Evolutionary conservation across 2,797 vertebrate genomes (phyloP), one percentile per base, ranked within the genome.

Genomic region (Semotilus atromaculatus): DNA sequence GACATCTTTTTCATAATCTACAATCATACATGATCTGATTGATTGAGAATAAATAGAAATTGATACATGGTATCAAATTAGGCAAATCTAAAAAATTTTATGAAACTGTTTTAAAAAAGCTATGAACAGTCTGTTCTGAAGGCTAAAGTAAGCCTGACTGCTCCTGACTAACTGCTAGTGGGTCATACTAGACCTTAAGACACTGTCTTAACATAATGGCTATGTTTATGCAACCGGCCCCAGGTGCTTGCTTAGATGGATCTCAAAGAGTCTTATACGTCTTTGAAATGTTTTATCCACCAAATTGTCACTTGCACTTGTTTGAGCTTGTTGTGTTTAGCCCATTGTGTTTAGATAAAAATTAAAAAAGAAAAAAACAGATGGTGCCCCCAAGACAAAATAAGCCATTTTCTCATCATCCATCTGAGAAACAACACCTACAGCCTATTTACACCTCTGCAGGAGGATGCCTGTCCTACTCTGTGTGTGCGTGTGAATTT

Each of bases 391-490:
- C 60, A 71, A 67, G 85, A 87, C 80, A 87, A 81, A 87, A 81
- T 21, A 88, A 86, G 67, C 86, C 85, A 89, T 91, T 90, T 90
- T 89, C 80, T 88, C 62, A 81, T 85, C 75, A 60, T 78, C 82
- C 88, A 82, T 86, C 88, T 83, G 86, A 84, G 79, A 86, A 31
- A 85, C 74, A 86, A 89, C 88, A 90, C 87, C 80, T 85, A 87
- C 74, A 90, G 84, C 89, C 90, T 88, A 90, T 91, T 91, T 90
- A 86, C 91, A 91, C 91, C 89, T 90, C 86, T 82, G 87, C 86
- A 80, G 85, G 89, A 73, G 85, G 88, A 70, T 72, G 73, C 38
- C 55, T 78, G 82, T 86, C 86, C 81, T 71, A 82, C 73, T 67
- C 53, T 73, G 68, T 73, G 67, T 68, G 66, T 81, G 79, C 66